Percentiles rank a stretch among this genome's conserved stretches.
phyloP scores from a whole-genome alignment of 2,888 invertebrate genomes.

The Dryocosmus kuriphilus region DNA sequence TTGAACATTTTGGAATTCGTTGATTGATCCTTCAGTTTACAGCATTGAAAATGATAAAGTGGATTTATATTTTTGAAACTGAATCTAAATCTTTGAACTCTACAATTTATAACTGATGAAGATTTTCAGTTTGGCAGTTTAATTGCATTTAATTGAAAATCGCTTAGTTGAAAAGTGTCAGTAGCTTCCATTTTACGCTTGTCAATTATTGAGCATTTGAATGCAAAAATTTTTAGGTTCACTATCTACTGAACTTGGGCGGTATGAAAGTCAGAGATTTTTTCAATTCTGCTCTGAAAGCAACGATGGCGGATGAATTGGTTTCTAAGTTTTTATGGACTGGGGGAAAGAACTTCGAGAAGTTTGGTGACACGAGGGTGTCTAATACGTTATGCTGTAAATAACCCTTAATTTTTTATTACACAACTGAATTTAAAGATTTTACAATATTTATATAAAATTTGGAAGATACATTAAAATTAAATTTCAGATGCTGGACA shows the following conservation, averaged over 20 bases:
- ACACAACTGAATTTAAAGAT: neutral
- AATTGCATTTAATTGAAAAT: too few species aligned
- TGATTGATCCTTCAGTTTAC: too few species aligned
- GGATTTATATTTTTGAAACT: too few species aligned
- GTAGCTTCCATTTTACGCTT: too few species aligned
- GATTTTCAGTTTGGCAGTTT: too few species aligned
- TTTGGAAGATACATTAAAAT: conserved; percentile 26
- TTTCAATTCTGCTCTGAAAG: neutral
- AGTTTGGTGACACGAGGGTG: neutral
- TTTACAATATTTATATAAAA: neutral
- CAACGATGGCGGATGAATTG: neutral
- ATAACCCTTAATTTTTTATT: neutral
- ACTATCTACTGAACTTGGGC: neutral
- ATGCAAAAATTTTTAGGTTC: neutral
- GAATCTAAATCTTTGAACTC: too few species aligned
- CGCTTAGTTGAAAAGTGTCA: too few species aligned
- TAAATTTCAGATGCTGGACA: neutral
- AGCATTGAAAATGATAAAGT: too few species aligned
- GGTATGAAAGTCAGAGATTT: neutral
- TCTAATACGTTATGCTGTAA: neutral
- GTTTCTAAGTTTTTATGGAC: neutral
- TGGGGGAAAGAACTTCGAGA: neutral
- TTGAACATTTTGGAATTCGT: too few species aligned
- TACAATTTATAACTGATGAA: too few species aligned
- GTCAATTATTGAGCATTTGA: too few species aligned